Evolutionary conservation across 2,797 vertebrate species (phyloP).

Genomic region (Myripristis jacobus): DNA sequence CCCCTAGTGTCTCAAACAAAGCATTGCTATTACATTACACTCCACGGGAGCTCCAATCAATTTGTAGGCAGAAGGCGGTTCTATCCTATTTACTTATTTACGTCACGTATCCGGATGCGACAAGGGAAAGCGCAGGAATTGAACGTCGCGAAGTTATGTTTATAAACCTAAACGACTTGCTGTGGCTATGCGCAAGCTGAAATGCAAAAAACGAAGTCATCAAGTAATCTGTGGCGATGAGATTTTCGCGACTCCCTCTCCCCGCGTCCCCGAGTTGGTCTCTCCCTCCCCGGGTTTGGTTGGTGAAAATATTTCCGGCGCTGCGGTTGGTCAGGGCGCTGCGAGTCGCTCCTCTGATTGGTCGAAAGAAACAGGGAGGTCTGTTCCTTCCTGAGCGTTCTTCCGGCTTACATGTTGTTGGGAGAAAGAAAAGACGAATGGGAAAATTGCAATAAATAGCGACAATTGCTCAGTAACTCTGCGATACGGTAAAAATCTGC

Average conservation of each 20-base stretch:
- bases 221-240: too few relatives aligned
- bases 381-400: conserved; percentile 51
- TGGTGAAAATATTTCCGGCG: conserved; percentile 10
- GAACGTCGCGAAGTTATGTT: neutral
- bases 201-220: neutral
- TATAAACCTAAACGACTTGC: neutral
- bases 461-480: conserved; percentile 57
- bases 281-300: conserved; percentile 11
- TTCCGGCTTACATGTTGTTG: conserved; percentile 83
- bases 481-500: conserved; percentile 69
- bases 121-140: neutral
- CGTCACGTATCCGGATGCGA: neutral
- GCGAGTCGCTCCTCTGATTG: conserved; percentile 53
- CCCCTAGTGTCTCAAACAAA: conserved; percentile 33
- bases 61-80: neutral
- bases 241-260: neutral
- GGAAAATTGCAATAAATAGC: conserved; percentile 78
- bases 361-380: conserved; percentile 41
- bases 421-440: conserved; percentile 84
- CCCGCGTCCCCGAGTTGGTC: neutral
- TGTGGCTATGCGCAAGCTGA: neutral
- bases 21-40: conserved; percentile 12
- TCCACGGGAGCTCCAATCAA: neutral
- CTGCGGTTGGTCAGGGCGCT: conserved; percentile 53
- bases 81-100: neutral